A percentile compares a stretch with the other conserved stretches of the same genome.
These are phyloP conservation scores for Phyllotreta striolata DNA, from an alignment of 2,888 invertebrate genomes.

Conservation along the genomic window DNA sequence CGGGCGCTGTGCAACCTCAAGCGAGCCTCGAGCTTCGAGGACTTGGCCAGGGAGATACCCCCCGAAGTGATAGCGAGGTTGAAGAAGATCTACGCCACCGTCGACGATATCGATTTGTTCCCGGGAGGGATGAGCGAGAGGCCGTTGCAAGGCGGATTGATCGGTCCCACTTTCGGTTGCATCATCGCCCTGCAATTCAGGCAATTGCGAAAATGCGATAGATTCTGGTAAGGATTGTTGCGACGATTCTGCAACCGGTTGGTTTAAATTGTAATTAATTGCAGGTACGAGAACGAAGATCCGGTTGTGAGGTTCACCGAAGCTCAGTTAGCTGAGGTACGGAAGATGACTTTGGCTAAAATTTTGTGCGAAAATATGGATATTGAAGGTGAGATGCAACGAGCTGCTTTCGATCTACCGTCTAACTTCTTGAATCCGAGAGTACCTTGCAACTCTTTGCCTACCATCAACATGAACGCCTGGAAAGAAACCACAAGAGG, in stretches of 20 bases:
- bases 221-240: conserved; percentile 80
- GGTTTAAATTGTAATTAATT: conserved; percentile 3
- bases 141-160: conserved; percentile 86
- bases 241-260: not conserved
- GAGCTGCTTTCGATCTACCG: conserved; percentile 89
- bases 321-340: conserved; percentile 85
- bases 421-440: conserved; percentile 88
- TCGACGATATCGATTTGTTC: conserved; percentile 96
- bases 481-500: conserved; percentile 77
- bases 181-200: conserved; percentile 95
- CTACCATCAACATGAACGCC: conserved; percentile 80
- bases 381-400: conserved; percentile 82
- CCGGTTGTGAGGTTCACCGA: conserved; percentile 81
- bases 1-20: conserved; percentile 89
- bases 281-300: conserved; percentile 84
- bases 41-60: conserved; percentile 86
- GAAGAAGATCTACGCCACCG: conserved; percentile 83
- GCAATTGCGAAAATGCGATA: conserved; percentile 89
- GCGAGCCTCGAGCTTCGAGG: conserved; percentile 84
- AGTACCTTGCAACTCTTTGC: conserved; percentile 82
- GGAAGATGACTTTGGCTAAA: conserved; percentile 86
- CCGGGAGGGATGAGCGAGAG: conserved; percentile 93
- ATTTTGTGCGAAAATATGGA: conserved; percentile 92
- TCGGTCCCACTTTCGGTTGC: conserved; percentile 94
- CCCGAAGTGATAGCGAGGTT: conserved; percentile 81